Evolutionary conservation across 2,113 vertebrate genomes (phyloP).

Genomic region (Rhea pennata): DNA sequence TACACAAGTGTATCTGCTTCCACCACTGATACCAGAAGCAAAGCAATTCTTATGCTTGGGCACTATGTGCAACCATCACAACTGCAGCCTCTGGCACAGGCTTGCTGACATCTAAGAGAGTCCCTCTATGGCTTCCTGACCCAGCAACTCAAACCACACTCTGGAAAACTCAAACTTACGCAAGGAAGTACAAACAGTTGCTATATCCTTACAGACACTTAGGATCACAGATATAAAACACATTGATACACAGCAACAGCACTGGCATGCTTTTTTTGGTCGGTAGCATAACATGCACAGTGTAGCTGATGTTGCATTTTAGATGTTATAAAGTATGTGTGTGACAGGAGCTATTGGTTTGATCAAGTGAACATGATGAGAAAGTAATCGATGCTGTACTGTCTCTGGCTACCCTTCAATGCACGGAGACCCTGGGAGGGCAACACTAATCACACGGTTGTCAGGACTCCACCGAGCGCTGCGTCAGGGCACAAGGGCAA

Average conservation of each 20-base stretch:
- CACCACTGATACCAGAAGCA: neutral
- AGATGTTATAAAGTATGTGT: neutral
- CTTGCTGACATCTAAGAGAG: neutral
- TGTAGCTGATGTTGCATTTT: neutral
- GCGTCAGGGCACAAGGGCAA: neutral
- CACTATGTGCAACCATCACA: fast-evolving
- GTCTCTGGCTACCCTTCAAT: neutral
- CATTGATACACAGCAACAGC: neutral
- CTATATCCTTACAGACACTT: neutral
- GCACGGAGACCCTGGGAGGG: neutral
- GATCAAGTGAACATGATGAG: neutral
- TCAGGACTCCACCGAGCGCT: neutral
- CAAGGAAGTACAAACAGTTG: neutral
- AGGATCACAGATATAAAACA: neutral
- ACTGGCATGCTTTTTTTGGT: neutral
- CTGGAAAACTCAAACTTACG: neutral
- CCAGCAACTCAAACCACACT: neutral
- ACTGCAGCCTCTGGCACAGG: neutral
- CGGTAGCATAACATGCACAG: neutral
- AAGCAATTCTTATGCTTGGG: neutral
- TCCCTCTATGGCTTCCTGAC: neutral
- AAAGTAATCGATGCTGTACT: neutral
- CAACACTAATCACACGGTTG: neutral
- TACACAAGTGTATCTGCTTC: neutral
- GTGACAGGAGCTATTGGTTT: neutral